phyloP scores from a whole-genome alignment of 2,888 invertebrate species.

The Diaphora mendica region DNA sequence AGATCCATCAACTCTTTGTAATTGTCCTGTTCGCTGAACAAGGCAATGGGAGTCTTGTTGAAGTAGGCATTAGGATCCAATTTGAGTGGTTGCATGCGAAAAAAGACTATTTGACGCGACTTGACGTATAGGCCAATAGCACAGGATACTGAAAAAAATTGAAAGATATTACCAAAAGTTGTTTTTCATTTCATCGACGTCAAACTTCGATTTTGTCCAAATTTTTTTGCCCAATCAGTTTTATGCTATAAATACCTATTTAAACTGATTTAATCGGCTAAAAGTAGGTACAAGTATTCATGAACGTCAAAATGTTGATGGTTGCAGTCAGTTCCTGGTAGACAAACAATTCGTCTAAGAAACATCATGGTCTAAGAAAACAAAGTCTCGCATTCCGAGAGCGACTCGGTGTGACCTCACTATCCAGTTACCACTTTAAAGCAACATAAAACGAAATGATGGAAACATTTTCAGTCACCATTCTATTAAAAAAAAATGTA shows the following conservation, averaged over 20 bases:
- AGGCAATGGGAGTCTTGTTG: constrained; percentile 86
- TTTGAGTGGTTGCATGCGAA: constrained; percentile 87
- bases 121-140: constrained; percentile 89
- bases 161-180: background rate
- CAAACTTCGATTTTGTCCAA: background rate
- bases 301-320: background rate
- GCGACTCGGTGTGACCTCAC: too few species aligned
- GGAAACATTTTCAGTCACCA: too few species aligned
- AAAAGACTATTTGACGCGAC: constrained; percentile 87
- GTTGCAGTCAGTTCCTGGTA: background rate
- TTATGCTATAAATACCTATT: background rate
- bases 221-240: background rate
- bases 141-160: constrained; percentile 83
- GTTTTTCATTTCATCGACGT: background rate
- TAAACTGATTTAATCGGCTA: background rate
- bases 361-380: too few species aligned
- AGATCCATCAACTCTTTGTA: constrained; percentile 71
- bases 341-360: background rate
- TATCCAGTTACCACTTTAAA: too few species aligned
- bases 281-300: background rate
- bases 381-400: too few species aligned
- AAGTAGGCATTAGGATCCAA: constrained; percentile 88
- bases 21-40: constrained; percentile 86
- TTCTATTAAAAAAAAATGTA: too few species aligned
- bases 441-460: too few species aligned